Evolutionary conservation across 2,797 vertebrate genomes (phyloP).

Genomic region (Characodon lateralis): DNA sequence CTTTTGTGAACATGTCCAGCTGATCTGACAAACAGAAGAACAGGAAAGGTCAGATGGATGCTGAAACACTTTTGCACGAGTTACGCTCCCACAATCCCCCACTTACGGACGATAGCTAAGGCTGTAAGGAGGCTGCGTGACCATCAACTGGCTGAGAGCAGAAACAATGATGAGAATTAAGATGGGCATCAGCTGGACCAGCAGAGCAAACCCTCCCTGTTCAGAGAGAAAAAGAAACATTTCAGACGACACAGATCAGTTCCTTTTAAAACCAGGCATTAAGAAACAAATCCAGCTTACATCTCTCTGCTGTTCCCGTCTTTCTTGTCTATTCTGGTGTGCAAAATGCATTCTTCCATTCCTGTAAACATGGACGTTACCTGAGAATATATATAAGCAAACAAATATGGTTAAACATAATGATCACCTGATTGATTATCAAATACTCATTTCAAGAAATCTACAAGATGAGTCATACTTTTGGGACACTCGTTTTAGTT

Average conservation of each 20-base stretch:
- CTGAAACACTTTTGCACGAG: background rate
- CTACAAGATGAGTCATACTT: background rate
- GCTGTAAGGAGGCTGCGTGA: constrained; percentile 97
- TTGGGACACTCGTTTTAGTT: background rate
- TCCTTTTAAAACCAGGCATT: background rate
- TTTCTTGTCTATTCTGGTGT: constrained; percentile 90
- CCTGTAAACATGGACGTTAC: constrained; percentile 97
- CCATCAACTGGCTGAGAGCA: constrained; percentile 98
- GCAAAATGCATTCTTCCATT: constrained; percentile 97
- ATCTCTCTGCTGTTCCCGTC: constrained; percentile 92
- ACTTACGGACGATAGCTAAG: constrained; percentile 94
- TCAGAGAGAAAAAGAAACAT: background rate
- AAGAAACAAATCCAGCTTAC: constrained; percentile 78
- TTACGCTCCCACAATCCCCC: background rate
- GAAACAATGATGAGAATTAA: constrained; percentile 97
- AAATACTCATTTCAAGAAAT: background rate
- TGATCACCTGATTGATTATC: background rate
- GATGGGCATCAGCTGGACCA: constrained; percentile 98
- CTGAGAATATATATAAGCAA: constrained; percentile 65
- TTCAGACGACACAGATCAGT: background rate
- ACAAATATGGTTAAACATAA: background rate
- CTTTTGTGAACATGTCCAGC: constrained; percentile 89
- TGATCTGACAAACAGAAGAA: constrained; percentile 79
- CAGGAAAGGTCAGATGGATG: constrained; percentile 7
- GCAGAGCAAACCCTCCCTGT: constrained; percentile 95